A percentile compares a stretch with the other conserved stretches of the same genome.
These are phyloP conservation scores for Epirrhoe alternata DNA, from an alignment of 2,888 invertebrate species.

Conservation along the genomic window DNA sequence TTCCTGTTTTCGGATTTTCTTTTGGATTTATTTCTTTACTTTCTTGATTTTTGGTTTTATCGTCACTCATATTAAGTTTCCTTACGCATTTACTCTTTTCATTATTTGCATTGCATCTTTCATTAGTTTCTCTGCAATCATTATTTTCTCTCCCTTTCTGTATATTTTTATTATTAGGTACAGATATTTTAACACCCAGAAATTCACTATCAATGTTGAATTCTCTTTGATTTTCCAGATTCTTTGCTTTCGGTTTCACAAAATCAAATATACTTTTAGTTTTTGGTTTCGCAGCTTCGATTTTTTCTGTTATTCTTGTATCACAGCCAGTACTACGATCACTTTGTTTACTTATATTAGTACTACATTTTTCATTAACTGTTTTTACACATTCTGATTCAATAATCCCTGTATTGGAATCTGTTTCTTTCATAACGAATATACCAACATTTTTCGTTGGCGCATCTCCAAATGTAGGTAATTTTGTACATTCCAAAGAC, in stretches of 20 bases:
- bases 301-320: not conserved
- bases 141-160: not conserved
- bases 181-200: constrained; percentile 30
- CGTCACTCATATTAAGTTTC: not conserved
- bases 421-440: not conserved
- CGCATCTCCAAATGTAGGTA: not conserved
- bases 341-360: not conserved
- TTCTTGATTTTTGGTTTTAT: not conserved
- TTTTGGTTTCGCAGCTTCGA: constrained; percentile 29
- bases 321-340: not conserved
- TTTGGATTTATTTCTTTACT: not conserved
- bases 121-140: not conserved
- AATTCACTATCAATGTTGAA: constrained; percentile 9
- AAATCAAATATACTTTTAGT: constrained; percentile 25
- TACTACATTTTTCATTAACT: not conserved
- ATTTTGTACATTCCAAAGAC: not conserved
- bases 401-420: not conserved
- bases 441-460: constrained; percentile 4
- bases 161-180: constrained; percentile 8
- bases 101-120: not conserved
- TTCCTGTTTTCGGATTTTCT: constrained; percentile 18
- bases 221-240: constrained; percentile 2
- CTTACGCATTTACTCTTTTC: not conserved
- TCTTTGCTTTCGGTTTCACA: constrained; percentile 11
- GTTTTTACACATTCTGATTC: not conserved